These are phyloP conservation scores for Miniopterus natalensis DNA, from an alignment of 2,113 vertebrate genomes.

Conservation along the genomic window DNA sequence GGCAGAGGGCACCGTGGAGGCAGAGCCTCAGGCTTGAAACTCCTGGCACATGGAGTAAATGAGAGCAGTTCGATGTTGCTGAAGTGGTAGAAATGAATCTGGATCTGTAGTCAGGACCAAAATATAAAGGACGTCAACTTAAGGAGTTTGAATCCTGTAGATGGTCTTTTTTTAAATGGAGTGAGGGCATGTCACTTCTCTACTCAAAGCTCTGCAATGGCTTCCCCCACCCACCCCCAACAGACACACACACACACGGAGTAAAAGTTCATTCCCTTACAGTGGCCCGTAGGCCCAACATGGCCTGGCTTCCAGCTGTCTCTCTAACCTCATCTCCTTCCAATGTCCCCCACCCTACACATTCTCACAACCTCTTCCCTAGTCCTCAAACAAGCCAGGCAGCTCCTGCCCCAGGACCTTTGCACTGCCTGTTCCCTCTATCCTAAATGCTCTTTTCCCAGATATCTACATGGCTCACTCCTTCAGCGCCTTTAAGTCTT, in stretches of 20 bases:
- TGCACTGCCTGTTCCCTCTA: not conserved
- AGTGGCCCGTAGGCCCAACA: not conserved
- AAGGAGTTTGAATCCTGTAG: not conserved
- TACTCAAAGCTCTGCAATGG: not conserved
- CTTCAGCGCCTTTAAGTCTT: not conserved
- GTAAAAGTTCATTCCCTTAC: too few species aligned
- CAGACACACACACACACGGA: too few species aligned
- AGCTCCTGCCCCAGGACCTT: not conserved
- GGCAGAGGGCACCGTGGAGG: not conserved
- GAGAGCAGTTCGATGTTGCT: not conserved
- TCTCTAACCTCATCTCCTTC: not conserved
- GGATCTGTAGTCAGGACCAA: not conserved
- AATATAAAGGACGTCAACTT: not conserved
- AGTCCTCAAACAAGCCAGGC: not conserved
- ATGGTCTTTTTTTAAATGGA: not conserved
- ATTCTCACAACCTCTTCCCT: not conserved
- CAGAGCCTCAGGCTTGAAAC: not conserved
- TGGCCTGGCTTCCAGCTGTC: not conserved
- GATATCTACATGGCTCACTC: not conserved
- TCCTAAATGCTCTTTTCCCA: not conserved
- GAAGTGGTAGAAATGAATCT: not conserved
- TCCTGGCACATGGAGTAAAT: not conserved
- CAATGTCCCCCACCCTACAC: rapidly evolving
- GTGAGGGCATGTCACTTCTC: not conserved
- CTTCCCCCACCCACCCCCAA: not conserved